Evolutionary conservation across 2,888 invertebrate genomes (phyloP).

Genomic region (Lasioglossum morio): DNA sequence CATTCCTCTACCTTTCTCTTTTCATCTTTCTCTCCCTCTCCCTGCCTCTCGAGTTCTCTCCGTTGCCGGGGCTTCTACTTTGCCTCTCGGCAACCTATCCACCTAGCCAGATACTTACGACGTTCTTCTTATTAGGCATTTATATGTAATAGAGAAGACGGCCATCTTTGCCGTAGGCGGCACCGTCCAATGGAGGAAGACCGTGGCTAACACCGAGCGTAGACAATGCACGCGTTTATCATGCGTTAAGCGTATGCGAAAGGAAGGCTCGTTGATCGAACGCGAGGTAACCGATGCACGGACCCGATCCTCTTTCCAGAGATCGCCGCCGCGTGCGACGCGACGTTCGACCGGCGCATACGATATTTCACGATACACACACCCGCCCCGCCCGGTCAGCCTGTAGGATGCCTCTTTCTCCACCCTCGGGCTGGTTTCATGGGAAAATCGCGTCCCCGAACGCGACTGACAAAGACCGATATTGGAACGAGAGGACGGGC

Average conservation of each 20-base stretch:
- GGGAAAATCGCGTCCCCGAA: slow-evolving; percentile 35
- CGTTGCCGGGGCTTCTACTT: slow-evolving; percentile 36
- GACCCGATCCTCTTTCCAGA: slow-evolving; percentile 37
- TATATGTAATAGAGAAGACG: slow-evolving; percentile 76
- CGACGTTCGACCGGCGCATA: slow-evolving; percentile 11
- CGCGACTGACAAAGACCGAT: slow-evolving; percentile 29
- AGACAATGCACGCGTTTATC: slow-evolving; percentile 76
- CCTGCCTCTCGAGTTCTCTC: not conserved
- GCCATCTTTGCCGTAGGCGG: slow-evolving; percentile 75
- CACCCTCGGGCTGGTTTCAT: slow-evolving; percentile 9
- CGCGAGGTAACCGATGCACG: slow-evolving; percentile 34
- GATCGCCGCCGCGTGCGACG: slow-evolving; percentile 23
- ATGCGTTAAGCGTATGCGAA: slow-evolving; percentile 67
- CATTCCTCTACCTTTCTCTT: not conserved
- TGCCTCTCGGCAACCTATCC: slow-evolving; percentile 51
- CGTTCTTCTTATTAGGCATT: slow-evolving; percentile 77
- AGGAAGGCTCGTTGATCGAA: slow-evolving; percentile 49
- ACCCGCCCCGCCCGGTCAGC: not conserved
- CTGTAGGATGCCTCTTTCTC: not conserved
- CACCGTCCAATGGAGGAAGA: slow-evolving; percentile 65
- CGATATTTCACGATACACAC: slow-evolving; percentile 30
- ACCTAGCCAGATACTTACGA: slow-evolving; percentile 66
- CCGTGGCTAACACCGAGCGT: slow-evolving; percentile 54
- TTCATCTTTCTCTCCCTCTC: not conserved
- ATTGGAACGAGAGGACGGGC: not conserved